Evolutionary conservation across 2,888 invertebrate species (phyloP).

Genomic region (Sylvicola cinctus): DNA sequence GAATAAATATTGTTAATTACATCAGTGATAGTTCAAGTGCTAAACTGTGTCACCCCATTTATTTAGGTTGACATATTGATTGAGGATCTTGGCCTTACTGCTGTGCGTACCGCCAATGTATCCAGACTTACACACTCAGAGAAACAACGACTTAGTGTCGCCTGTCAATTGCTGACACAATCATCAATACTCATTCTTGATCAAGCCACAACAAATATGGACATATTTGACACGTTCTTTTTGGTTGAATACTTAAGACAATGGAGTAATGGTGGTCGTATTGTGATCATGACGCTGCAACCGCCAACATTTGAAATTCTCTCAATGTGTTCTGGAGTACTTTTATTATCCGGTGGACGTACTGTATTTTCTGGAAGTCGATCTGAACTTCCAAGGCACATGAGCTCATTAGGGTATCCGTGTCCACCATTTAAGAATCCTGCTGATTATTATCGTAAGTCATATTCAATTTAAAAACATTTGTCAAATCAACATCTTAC

Average conservation of each 20-base stretch:
- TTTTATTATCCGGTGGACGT: conserved; percentile 73
- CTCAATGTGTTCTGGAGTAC: conserved; percentile 54
- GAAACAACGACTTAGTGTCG: conserved; percentile 66
- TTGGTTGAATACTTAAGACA: conserved; percentile 82
- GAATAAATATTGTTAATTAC: conserved; percentile 10
- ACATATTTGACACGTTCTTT: conserved; percentile 92
- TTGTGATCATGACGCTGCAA: conserved; percentile 77
- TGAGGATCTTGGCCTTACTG: conserved; percentile 77
- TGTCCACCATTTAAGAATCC: conserved; percentile 94
- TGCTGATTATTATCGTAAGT: conserved; percentile 85
- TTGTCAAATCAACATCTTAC: neutral
- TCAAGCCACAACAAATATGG: conserved; percentile 45
- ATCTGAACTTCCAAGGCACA: conserved; percentile 81
- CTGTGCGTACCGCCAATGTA: conserved; percentile 72
- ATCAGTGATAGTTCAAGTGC: neutral
- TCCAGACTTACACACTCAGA: conserved; percentile 74
- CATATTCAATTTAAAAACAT: no score
- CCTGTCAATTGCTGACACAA: conserved; percentile 70
- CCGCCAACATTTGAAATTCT: conserved; percentile 92
- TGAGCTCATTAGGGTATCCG: conserved; percentile 74
- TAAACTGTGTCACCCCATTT: conserved; percentile 1
- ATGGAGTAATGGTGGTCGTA: conserved; percentile 53
- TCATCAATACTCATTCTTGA: conserved; percentile 73
- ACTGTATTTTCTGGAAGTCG: conserved; percentile 81
- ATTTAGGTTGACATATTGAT: conserved; percentile 78